A percentile compares a stretch with the other conserved stretches of the same genome.
These are phyloP conservation scores for Sebastolobus alascanus DNA, from an alignment of 2,797 vertebrate species.

Conservation along the genomic window DNA sequence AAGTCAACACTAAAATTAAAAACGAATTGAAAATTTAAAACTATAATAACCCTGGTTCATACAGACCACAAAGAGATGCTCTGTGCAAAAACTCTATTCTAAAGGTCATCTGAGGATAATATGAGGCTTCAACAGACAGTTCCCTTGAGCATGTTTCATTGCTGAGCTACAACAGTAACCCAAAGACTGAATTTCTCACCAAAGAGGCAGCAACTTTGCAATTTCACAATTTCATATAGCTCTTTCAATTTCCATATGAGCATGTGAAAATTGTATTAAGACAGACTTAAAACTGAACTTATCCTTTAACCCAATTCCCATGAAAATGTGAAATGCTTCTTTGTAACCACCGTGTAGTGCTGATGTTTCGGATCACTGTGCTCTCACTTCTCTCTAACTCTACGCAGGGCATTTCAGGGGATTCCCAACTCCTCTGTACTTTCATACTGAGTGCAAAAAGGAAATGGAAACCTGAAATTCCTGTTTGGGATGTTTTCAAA, in stretches of 20 bases:
- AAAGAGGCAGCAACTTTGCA: not conserved
- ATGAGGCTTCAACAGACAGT: not conserved
- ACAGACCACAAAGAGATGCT: no score
- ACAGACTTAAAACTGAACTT: not conserved
- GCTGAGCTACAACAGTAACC: not conserved
- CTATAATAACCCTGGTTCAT: no score
- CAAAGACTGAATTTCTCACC: not conserved
- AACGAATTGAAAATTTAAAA: no score
- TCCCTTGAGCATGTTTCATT: not conserved
- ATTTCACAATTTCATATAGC: not conserved
- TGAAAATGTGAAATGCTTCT: not conserved
- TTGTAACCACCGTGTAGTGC: constrained; percentile 21
- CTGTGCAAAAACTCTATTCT: not conserved
- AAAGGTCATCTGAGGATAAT: not conserved
- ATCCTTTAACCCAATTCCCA: not conserved
- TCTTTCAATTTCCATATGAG: not conserved
- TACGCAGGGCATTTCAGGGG: constrained; percentile 1
- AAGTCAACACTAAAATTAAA: no score
- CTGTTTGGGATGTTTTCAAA: not conserved
- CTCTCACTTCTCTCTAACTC: not conserved
- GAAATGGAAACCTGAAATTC: constrained; percentile 5
- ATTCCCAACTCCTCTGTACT: constrained; percentile 2
- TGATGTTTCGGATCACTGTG: not conserved
- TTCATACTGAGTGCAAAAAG: not conserved
- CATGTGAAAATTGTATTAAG: not conserved